Evolutionary conservation across 2,888 invertebrate genomes (phyloP).

Genomic region (Koerneria pararmatus): DNA sequence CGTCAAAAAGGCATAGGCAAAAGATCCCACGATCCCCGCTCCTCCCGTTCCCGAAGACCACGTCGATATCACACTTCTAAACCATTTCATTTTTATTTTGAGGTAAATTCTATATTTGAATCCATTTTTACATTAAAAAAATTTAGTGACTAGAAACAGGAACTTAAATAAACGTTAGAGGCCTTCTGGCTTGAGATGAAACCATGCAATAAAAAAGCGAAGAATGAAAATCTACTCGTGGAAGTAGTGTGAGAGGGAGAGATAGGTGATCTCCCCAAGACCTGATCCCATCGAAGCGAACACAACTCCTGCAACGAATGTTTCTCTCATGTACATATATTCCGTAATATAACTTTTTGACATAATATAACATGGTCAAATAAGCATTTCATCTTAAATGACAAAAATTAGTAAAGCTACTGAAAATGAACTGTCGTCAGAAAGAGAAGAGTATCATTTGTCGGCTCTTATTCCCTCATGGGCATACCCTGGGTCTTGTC

Average conservation of each 20-base stretch:
- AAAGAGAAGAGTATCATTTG: no score
- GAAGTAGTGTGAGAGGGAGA: conserved; percentile 73
- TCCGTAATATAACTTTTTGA: background rate
- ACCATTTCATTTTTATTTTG: background rate
- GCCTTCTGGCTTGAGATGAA: conserved; percentile 9
- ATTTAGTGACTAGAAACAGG: no score
- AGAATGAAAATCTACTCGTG: conserved; percentile 67
- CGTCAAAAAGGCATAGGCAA: conserved; percentile 70
- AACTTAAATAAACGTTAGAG: no score
- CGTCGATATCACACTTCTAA: conserved; percentile 73
- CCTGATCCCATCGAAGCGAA: conserved; percentile 75
- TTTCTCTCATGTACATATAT: background rate
- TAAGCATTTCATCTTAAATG: no score
- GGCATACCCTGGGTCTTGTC: no score
- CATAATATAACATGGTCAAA: background rate
- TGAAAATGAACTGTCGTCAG: no score
- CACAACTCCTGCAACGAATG: conserved; percentile 66
- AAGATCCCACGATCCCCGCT: conserved; percentile 75
- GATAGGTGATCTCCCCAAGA: conserved; percentile 75
- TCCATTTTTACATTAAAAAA: no score
- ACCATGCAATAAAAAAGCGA: background rate
- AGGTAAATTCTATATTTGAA: background rate
- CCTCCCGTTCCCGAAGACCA: conserved; percentile 80
- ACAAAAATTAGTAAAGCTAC: no score
- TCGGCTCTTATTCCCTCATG: no score